phyloP scores from a whole-genome alignment of 2,797 vertebrate genomes.

The Poeciliopsis turneri region DNA sequence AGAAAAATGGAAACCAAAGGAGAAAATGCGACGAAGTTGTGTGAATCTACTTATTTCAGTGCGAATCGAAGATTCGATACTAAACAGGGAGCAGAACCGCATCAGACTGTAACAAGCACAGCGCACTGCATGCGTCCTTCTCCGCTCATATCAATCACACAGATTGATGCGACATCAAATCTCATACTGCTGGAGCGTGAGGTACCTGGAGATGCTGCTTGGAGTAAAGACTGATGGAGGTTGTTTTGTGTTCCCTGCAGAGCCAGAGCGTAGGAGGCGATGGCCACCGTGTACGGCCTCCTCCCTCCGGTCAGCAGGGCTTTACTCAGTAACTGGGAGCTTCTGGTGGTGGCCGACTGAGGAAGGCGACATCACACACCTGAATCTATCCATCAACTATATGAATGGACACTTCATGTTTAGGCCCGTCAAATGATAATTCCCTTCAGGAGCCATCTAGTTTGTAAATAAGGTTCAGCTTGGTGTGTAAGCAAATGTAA shows the following conservation, averaged over 20 bases:
- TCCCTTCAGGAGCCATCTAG: neutral
- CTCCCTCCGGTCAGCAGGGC: constrained; percentile 45
- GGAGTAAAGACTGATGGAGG: constrained; percentile 44
- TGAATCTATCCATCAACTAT: neutral
- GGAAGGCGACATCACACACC: no score
- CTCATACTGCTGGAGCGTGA: no score
- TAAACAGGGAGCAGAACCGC: no score
- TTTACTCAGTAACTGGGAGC: constrained; percentile 66
- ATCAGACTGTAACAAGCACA: no score
- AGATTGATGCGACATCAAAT: neutral
- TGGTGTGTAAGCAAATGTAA: neutral
- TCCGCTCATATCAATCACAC: no score
- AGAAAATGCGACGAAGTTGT: no score
- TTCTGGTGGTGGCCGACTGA: constrained; percentile 39
- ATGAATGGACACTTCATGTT: neutral
- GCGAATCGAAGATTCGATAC: no score
- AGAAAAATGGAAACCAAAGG: no score
- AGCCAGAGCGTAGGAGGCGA: constrained; percentile 87
- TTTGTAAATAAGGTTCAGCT: neutral
- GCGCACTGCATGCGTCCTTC: no score
- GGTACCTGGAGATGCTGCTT: constrained; percentile 67
- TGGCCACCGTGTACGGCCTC: constrained; percentile 86
- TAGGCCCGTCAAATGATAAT: neutral
- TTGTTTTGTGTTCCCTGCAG: constrained; percentile 33
- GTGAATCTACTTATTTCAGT: no score